Evolutionary conservation across 2,797 vertebrate genomes (phyloP).

Genomic region (Carduelis carduelis): DNA sequence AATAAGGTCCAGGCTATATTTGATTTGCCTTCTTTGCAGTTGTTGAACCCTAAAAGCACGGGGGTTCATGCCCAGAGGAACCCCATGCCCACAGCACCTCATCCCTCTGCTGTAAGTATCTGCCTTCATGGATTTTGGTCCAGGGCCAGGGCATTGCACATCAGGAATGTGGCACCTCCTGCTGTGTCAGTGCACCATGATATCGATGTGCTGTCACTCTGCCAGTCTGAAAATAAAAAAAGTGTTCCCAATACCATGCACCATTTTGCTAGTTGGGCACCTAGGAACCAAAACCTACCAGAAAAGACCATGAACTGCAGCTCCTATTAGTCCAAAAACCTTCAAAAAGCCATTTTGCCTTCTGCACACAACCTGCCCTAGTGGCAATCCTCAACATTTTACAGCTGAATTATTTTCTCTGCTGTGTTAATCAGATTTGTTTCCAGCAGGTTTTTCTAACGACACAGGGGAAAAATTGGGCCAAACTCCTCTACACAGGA

Average conservation of each 20-base stretch:
- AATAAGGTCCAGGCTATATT: not conserved
- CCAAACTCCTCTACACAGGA: not conserved
- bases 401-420: not conserved
- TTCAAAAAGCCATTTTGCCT: not conserved
- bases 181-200: not conserved
- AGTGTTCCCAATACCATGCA: rapidly evolving
- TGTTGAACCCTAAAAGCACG: not conserved
- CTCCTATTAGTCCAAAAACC: not conserved
- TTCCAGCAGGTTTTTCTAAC: constrained; percentile 2
- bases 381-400: not conserved
- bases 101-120: not conserved
- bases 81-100: not conserved
- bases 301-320: not conserved
- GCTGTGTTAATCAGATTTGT: not conserved
- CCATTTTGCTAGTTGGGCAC: not conserved
- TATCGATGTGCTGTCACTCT: not conserved
- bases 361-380: not conserved
- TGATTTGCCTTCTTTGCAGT: not conserved
- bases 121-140: not conserved
- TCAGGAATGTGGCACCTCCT: not conserved
- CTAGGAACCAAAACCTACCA: not conserved
- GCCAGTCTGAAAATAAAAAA: not conserved
- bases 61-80: no score
- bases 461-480: not conserved
- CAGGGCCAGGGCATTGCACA: not conserved